phyloP scores from a whole-genome alignment of 2,113 vertebrate genomes.

The Tonatia bakeri region DNA sequence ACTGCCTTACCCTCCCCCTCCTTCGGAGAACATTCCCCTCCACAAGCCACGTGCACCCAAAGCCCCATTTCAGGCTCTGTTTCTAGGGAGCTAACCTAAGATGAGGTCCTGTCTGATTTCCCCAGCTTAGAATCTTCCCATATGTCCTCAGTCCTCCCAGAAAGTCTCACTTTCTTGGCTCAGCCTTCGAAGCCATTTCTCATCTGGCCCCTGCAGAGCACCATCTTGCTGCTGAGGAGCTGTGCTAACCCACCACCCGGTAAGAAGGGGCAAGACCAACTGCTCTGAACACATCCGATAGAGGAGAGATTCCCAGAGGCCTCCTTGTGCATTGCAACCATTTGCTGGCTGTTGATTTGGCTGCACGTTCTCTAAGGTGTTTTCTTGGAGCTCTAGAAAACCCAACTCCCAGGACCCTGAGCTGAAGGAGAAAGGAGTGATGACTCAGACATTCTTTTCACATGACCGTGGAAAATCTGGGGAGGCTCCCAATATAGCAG shows the following conservation, averaged over 20 bases:
- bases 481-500: background rate
- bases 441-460: background rate
- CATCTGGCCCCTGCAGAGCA: background rate
- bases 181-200: background rate
- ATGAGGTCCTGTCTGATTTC: background rate
- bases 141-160: background rate
- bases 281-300: background rate
- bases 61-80: background rate
- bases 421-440: background rate
- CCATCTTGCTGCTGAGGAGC: background rate
- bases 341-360: background rate
- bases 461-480: background rate
- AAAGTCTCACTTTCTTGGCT: background rate
- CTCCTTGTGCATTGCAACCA: background rate
- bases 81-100: background rate
- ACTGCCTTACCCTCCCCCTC: too few species aligned
- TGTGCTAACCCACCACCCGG: background rate
- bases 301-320: background rate
- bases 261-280: background rate
- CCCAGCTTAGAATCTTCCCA: background rate
- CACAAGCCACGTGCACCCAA: background rate
- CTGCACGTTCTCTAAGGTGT: background rate
- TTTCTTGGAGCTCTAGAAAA: background rate
- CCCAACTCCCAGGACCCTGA: background rate
- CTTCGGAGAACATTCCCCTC: background rate